Base-by-base conservation (phyloP, 1,140 invertebrate species). In the Caenorhabditis brenneri region DNA sequence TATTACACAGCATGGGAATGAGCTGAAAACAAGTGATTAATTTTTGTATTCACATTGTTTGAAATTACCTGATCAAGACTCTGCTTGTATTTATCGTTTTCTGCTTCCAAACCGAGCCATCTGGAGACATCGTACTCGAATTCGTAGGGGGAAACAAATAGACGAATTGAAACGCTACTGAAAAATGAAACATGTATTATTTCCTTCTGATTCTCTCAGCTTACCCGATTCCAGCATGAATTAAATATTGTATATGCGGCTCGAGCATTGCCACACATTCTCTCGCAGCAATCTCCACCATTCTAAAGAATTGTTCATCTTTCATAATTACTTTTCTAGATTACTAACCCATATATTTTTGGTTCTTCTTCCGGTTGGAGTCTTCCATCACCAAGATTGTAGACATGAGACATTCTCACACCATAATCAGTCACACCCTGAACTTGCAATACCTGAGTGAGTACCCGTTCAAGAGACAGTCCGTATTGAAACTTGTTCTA, bases 401-500 rank as follows among this genome's bases (percentile, higher is more conserved):
- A 83, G 19, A 83, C 82, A 65, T 83, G 82, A 3, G 82, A 83
- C 42, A 83, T 42, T 39, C 82, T 33, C n/a, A 83, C 39, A 42
- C 69, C 82, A 24, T 55, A 33, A n/a, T 51, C 69, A 65, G n/a
- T 65, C 1, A 80, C 27, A 7, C 22, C 33, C 10, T 53, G 69
- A 24, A 83, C 49, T 46, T 80, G 48, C 7, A 83, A 24, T 2
- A 79, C 74, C 12, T 51, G 48, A 1, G 69, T 83, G 12, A 83
- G 36, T 7, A 49, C 82, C 27, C 82, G 39, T 31, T 83, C 82
- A 5, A 79, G 48, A 6, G 82, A 83, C 29, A 83, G 22, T 49
- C 82, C 82, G 27, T 83, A 83, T 19, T 83, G 82, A 33, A 39
- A 83, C 15, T 83, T 83, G 69, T 79, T 51, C 82, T 83, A 24